phyloP scores from a whole-genome alignment of 2,797 vertebrate species.

The Sebastes matsubarae region DNA sequence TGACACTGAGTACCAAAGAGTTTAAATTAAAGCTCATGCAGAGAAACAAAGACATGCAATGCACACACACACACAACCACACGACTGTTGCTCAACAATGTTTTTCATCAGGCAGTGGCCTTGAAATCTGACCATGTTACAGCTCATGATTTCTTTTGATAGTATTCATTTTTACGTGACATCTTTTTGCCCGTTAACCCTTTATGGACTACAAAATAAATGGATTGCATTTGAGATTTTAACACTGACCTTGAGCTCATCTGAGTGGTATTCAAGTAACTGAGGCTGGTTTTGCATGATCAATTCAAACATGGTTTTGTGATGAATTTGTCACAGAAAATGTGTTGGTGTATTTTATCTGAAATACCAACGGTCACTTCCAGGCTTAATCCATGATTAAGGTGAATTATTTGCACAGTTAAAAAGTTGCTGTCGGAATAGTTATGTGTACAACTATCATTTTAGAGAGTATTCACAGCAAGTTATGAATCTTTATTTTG shows the following conservation, averaged over 20 bases:
- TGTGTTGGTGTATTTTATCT: neutral
- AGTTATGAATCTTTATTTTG: neutral
- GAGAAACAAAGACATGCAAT: neutral
- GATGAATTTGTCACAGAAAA: neutral
- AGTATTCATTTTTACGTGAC: constrained; percentile 16
- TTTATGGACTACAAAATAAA: neutral
- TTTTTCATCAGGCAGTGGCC: constrained; percentile 36
- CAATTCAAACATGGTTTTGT: neutral
- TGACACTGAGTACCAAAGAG: neutral
- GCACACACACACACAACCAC: neutral
- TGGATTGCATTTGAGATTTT: neutral
- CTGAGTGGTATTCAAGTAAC: neutral
- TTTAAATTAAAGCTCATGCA: constrained; percentile 22
- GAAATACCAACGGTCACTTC: neutral
- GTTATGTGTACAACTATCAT: neutral
- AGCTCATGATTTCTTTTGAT: constrained; percentile 22
- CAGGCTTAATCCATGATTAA: neutral
- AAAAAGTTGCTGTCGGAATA: neutral
- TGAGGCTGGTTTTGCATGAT: neutral
- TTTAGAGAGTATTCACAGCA: neutral
- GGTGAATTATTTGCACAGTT: neutral
- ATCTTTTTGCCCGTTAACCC: constrained; percentile 16
- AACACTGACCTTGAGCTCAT: neutral
- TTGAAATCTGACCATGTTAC: constrained; percentile 45
- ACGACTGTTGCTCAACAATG: constrained; percentile 35